Evolutionary conservation across 1,140 invertebrate genomes (phyloP).

Genomic region (Hyposmocoma kahamanoa): DNA sequence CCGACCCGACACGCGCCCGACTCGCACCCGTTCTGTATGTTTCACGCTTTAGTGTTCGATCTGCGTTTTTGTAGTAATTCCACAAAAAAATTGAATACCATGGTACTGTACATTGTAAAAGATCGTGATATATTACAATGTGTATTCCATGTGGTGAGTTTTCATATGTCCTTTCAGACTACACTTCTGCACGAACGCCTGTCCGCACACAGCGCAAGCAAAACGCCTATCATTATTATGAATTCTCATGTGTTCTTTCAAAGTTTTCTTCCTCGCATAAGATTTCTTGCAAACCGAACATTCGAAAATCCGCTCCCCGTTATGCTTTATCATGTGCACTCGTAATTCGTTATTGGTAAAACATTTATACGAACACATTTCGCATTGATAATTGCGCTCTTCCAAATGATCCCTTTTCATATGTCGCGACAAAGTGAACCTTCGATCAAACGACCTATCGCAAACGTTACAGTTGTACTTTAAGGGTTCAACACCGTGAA

Average conservation of each 20-base stretch:
- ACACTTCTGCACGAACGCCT: constrained; percentile 68
- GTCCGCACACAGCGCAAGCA: constrained; percentile 66
- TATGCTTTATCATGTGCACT: constrained; percentile 80
- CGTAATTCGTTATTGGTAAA: constrained; percentile 54
- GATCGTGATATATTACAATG: constrained; percentile 1
- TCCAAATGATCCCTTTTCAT: constrained; percentile 62
- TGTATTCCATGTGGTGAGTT: constrained; percentile 29
- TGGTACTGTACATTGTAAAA: no score
- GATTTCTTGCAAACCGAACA: constrained; percentile 76
- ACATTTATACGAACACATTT: constrained; percentile 49
- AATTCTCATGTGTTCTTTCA: constrained; percentile 81
- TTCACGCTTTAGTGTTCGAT: no score
- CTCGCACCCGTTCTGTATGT: no score
- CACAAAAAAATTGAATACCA: no score
- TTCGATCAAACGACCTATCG: constrained; percentile 41
- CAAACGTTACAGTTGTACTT: constrained; percentile 58
- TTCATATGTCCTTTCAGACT: constrained; percentile 57
- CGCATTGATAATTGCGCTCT: constrained; percentile 53
- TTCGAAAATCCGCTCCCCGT: constrained; percentile 73
- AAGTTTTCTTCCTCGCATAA: constrained; percentile 80
- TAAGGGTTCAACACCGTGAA: constrained; percentile 41
- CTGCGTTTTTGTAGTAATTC: no score
- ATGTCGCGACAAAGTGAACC: constrained; percentile 49
- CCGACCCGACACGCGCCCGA: no score
- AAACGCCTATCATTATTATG: constrained; percentile 74